Conservation (phyloP, 23 tunicate species). For the Aplidium turbinatum region DNA sequence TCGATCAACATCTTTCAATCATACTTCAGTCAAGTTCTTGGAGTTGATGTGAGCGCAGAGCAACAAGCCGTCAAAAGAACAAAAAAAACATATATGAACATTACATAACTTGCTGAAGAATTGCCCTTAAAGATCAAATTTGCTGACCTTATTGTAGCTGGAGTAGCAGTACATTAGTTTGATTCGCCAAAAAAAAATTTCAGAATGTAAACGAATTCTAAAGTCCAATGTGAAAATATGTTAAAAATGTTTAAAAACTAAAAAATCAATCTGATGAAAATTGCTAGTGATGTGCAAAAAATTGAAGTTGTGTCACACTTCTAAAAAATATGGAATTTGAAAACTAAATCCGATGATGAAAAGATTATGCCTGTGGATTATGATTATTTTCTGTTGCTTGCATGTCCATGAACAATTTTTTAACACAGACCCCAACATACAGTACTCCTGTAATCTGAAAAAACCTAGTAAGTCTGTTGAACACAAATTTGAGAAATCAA, state of each 20-base stretch:
- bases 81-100: slow-evolving; percentile 19
- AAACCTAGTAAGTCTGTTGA: too few species aligned
- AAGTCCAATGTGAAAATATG: too few species aligned
- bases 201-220: slow-evolving; percentile 57
- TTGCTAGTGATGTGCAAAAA: too few species aligned
- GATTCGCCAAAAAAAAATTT: slow-evolving; percentile 48
- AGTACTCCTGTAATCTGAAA: too few species aligned
- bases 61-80: slow-evolving; percentile 41
- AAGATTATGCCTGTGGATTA: neutral
- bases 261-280: too few species aligned
- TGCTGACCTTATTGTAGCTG: slow-evolving; percentile 63
- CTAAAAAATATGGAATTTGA: slow-evolving; percentile 2
- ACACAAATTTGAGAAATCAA: too few species aligned
- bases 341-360: neutral
- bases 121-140: slow-evolving; percentile 35
- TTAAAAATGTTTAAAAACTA: too few species aligned
- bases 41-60: slow-evolving; percentile 43
- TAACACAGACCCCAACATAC: too few species aligned
- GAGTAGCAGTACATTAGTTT: slow-evolving; percentile 69
- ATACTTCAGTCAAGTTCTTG: slow-evolving; percentile 35
- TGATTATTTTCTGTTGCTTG: neutral
- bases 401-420: neutral
- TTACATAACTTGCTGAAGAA: slow-evolving; percentile 38
- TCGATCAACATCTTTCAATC: slow-evolving; percentile 27
- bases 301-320: slow-evolving; percentile 52